Conservation (phyloP, 2,113 vertebrate genomes). For the Tympanuchus pallidicinctus region DNA sequence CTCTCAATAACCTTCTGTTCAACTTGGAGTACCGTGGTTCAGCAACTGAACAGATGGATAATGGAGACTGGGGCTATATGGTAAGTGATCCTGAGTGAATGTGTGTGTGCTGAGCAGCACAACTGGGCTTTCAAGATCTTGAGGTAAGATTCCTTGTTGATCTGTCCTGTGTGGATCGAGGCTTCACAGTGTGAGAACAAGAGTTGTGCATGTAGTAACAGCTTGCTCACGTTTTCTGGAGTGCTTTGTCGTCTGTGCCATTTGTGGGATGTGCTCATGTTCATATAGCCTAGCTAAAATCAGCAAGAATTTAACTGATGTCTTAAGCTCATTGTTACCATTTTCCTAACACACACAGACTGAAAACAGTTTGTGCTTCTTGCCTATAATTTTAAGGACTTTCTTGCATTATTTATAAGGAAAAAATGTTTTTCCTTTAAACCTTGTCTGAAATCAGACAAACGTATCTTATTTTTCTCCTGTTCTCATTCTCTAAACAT, state of each 20-base stretch:
- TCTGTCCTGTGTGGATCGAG: neutral
- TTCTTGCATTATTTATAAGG: neutral
- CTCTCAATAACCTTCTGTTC: conserved; percentile 64
- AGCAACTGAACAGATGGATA: conserved; percentile 91
- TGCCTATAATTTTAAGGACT: neutral
- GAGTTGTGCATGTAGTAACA: neutral
- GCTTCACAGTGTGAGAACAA: neutral
- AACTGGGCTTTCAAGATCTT: neutral
- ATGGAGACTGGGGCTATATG: conserved; percentile 99
- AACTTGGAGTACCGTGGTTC: conserved; percentile 64
- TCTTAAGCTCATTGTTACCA: neutral
- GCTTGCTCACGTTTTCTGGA: neutral
- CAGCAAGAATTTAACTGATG: neutral
- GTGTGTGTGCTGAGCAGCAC: neutral
- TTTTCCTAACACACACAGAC: neutral
- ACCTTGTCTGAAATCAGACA: neutral
- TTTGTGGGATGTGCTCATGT: neutral
- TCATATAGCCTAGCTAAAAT: neutral
- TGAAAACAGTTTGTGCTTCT: neutral
- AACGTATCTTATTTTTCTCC: conserved; percentile 27
- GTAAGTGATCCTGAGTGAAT: conserved; percentile 79
- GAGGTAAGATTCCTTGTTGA: neutral
- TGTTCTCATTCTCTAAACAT: conserved; percentile 16
- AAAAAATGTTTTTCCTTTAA: conserved; percentile 5
- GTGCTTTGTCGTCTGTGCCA: neutral